Evolutionary conservation across 2,888 invertebrate genomes (phyloP).

Genomic region (Gonocerus acuteangulatus): DNA sequence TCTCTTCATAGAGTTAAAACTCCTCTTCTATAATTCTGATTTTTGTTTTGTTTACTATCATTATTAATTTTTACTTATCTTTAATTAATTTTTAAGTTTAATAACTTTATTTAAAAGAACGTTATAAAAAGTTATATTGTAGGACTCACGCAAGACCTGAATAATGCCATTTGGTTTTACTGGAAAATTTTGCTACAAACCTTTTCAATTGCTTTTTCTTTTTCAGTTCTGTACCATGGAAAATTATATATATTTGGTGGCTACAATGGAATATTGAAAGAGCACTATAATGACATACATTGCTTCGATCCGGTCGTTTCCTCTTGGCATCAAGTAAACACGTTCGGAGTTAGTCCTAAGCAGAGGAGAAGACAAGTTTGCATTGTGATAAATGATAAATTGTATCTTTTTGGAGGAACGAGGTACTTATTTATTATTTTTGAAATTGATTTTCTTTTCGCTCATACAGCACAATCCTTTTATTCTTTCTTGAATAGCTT

Average conservation of each 20-base stretch:
- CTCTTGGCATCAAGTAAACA: conserved; percentile 54
- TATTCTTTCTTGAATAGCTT: no score
- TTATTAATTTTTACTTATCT: no score
- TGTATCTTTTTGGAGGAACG: conserved; percentile 86
- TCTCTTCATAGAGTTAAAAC: no score
- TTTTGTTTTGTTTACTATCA: no score
- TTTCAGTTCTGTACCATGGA: conserved; percentile 67
- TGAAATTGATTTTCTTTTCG: background rate
- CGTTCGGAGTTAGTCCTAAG: conserved; percentile 55
- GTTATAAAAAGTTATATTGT: no score
- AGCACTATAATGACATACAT: conserved; percentile 78
- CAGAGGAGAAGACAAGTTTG: conserved; percentile 71
- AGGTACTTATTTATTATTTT: conserved; percentile 50
- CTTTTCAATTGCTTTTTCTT: no score
- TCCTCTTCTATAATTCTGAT: no score
- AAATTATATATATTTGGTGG: conserved; percentile 86
- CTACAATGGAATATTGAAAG: conserved; percentile 65
- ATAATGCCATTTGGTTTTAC: no score
- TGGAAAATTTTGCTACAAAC: no score
- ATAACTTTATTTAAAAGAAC: no score
- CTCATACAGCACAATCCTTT: background rate
- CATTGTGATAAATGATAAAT: conserved; percentile 60
- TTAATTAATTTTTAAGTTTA: no score
- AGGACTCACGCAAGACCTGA: no score
- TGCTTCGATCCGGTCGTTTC: conserved; percentile 58